Percentiles rank a stretch among this genome's conserved stretches.
These are phyloP conservation scores for Crenichthys baileyi DNA, from an alignment of 2,797 vertebrate genomes.

Conservation along the genomic window DNA sequence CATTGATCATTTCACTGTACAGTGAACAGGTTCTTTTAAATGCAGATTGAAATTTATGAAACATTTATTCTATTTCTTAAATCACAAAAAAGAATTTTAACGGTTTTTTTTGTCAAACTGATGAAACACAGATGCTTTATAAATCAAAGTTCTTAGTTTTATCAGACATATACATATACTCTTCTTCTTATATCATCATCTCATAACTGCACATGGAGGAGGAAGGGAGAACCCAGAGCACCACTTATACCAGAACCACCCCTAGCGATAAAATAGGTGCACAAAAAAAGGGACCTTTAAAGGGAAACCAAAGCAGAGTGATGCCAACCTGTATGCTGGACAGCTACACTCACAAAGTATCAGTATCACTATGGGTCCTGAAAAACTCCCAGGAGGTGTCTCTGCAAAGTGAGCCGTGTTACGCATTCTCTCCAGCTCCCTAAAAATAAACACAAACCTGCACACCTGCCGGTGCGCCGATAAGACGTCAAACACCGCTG, in stretches of 20 bases:
- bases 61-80: not conserved
- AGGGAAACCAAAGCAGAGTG: not conserved
- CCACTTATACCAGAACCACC: not conserved
- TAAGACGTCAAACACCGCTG: conserved; percentile 66
- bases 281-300: not conserved
- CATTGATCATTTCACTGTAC: not conserved
- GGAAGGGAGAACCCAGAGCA: not conserved
- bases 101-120: not conserved
- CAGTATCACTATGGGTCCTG: conserved; percentile 41
- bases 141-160: not conserved
- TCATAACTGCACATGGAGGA: not conserved
- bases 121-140: not conserved
- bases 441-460: conserved; percentile 54
- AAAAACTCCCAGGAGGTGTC: conserved; percentile 29
- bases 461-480: conserved; percentile 66
- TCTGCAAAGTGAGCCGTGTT: conserved; percentile 30
- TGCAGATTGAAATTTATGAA: not conserved
- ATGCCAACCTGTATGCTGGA: conserved; percentile 1
- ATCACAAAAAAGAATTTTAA: not conserved
- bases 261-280: not conserved
- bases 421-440: conserved; percentile 13
- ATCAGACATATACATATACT: not conserved
- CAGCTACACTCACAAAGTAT: conserved; percentile 18
- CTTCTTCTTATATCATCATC: too few relatives aligned
- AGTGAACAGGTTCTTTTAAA: not conserved